These are phyloP conservation scores for Eledone cirrhosa DNA, from an alignment of 2,888 invertebrate genomes.

Conservation along the genomic window DNA sequence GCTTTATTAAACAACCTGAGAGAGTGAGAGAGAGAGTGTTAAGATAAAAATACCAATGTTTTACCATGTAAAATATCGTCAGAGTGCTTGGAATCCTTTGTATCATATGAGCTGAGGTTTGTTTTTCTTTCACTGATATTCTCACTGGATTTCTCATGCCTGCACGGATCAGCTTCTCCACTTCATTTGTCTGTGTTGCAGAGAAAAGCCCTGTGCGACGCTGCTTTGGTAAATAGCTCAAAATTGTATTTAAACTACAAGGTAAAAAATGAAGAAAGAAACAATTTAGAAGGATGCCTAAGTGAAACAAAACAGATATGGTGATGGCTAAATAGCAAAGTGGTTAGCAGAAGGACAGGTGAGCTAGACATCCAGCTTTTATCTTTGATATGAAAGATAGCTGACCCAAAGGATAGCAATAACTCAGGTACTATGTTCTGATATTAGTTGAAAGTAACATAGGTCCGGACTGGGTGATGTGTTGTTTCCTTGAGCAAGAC, in stretches of 20 bases:
- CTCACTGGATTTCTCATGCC: conserved; percentile 92
- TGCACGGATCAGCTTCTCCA: conserved; percentile 89
- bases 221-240: conserved; percentile 90
- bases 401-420: too few species aligned
- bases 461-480: too few species aligned
- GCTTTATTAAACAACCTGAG: too few species aligned
- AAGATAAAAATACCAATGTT: neutral
- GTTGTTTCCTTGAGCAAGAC: too few species aligned
- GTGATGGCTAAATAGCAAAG: too few species aligned
- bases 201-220: conserved; percentile 97
- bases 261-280: neutral
- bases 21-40: too few species aligned
- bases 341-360: too few species aligned
- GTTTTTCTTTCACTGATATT: conserved; percentile 88
- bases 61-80: conserved; percentile 79
- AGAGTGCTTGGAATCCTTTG: conserved; percentile 70
- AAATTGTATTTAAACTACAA: conserved; percentile 81
- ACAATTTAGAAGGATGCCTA: neutral
- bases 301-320: too few species aligned
- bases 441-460: too few species aligned
- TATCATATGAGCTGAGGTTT: conserved; percentile 51
- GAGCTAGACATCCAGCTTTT: too few species aligned
- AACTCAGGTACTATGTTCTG: too few species aligned
- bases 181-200: conserved; percentile 95
- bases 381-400: too few species aligned